A percentile compares a stretch with the other conserved stretches of the same genome.
These are phyloP conservation scores for Benthosema pterotum DNA, from an alignment of 2,797 vertebrate genomes.

Conservation along the genomic window DNA sequence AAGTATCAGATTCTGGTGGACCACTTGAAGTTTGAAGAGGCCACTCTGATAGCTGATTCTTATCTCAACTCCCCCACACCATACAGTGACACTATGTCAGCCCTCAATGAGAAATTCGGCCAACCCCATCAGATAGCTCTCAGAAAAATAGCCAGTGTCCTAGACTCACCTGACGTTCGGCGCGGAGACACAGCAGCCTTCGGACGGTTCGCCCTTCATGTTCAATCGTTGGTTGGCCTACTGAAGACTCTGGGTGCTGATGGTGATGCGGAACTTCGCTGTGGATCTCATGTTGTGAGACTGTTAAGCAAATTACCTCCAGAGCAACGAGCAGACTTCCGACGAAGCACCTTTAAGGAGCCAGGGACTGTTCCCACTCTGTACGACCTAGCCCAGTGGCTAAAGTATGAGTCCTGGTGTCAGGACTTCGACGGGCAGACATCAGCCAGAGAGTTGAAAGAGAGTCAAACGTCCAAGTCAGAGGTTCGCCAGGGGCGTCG, in stretches of 20 bases:
- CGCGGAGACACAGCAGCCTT: no score
- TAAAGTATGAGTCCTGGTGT: not conserved
- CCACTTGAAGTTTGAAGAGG: conserved; percentile 14
- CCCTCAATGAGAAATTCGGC: not conserved
- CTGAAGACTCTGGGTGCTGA: no score
- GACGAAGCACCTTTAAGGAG: no score
- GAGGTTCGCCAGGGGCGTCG: no score
- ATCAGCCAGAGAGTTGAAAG: no score
- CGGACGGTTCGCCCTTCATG: no score
- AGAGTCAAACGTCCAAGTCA: no score
- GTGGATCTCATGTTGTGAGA: not conserved
- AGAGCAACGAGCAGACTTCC: not conserved
- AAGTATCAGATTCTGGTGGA: conserved; percentile 8
- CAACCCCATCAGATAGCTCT: conserved; percentile 8
- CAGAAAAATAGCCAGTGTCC: not conserved
- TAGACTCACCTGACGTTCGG: conserved; percentile 1
- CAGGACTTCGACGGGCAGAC: not conserved
- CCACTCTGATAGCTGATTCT: conserved; percentile 1
- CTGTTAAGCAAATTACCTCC: not conserved
- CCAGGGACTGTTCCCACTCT: no score
- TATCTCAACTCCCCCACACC: conserved; percentile 1
- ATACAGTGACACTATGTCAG: not conserved
- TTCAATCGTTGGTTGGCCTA: no score
- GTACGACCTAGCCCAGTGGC: no score
- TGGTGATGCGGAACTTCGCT: not conserved